These are phyloP conservation scores for Aurelia sp. DNA, from an alignment of 30 jellyfish, hydroid and myxozoan species.

Conservation along the genomic window DNA sequence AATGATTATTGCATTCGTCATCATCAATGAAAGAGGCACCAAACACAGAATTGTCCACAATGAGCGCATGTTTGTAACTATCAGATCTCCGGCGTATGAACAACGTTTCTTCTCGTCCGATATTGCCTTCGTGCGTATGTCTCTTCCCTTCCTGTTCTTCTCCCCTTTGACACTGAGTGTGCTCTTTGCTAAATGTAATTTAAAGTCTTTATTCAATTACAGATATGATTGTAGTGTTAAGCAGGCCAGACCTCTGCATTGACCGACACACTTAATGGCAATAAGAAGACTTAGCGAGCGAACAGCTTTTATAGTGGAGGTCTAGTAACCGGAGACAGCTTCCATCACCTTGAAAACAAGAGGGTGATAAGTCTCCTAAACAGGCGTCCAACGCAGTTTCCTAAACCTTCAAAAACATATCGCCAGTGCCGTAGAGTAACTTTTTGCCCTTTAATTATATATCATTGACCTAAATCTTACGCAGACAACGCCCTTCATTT, in stretches of 20 bases:
- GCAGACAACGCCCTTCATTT: slow-evolving; percentile 34
- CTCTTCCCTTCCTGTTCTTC: too few relatives aligned
- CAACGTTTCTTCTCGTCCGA: too few relatives aligned
- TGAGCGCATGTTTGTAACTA: neutral
- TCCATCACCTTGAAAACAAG: slow-evolving; percentile 9
- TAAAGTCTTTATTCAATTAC: too few relatives aligned
- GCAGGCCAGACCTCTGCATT: too few relatives aligned
- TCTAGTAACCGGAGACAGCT: slow-evolving; percentile 52
- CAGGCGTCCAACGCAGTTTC: slow-evolving; percentile 52
- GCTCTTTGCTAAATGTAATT: too few relatives aligned
- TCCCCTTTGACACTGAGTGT: too few relatives aligned
- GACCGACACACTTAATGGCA: slow-evolving; percentile 8
- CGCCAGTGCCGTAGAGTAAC: slow-evolving; percentile 4
- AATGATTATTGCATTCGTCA: slow-evolving; percentile 28
- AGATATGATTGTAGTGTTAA: too few relatives aligned
- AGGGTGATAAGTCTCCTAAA: slow-evolving; percentile 68
- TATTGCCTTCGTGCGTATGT: too few relatives aligned
- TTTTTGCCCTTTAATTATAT: neutral
- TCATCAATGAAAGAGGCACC: slow-evolving; percentile 9
- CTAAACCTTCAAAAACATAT: slow-evolving; percentile 39
- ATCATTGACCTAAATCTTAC: too few relatives aligned
- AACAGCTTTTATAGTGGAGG: slow-evolving; percentile 14
- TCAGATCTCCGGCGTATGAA: too few relatives aligned
- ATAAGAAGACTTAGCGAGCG: neutral
- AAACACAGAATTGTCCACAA: neutral